Percentiles rank a stretch among this genome's conserved stretches.
phyloP scores from a whole-genome alignment of 2,888 invertebrate genomes.

The Drosophila recens region DNA sequence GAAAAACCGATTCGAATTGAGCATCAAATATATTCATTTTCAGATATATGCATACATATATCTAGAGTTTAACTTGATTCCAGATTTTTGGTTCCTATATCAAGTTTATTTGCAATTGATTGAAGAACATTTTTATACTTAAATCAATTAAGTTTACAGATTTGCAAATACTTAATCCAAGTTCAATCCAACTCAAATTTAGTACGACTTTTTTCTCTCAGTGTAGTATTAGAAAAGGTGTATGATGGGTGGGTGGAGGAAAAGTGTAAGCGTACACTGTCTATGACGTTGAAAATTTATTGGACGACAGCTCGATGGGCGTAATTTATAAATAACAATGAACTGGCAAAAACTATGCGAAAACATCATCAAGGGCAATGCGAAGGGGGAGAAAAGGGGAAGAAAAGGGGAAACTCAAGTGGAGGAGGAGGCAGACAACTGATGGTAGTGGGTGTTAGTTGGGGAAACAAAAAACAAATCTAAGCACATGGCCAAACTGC shows the following conservation, averaged over 20 bases:
- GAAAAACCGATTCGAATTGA: no score
- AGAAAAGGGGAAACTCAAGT: background rate
- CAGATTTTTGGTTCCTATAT: no score
- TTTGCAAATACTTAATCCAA: no score
- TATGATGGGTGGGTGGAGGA: background rate
- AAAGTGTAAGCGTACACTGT: conserved; percentile 9
- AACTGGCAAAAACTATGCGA: conserved; percentile 17
- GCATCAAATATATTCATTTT: no score
- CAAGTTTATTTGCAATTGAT: no score
- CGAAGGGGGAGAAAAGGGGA: no score
- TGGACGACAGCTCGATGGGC: conserved; percentile 43
- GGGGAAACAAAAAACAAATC: background rate
- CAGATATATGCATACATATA: no score
- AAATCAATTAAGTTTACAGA: no score
- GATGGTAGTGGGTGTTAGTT: background rate
- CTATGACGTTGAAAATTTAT: conserved; percentile 52
- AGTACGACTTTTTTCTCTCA: no score
- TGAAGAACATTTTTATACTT: no score
- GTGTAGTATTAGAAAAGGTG: background rate
- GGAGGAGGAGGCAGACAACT: background rate
- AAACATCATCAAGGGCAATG: conserved; percentile 4
- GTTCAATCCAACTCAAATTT: no score
- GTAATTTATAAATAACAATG: conserved; percentile 52
- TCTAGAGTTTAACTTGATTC: no score
- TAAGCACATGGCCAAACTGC: conserved; percentile 7